A percentile compares a stretch with the other conserved stretches of the same genome.
Evolutionary conservation across 1,140 invertebrate species (phyloP).

Genomic region (Drosophila arawakana): DNA sequence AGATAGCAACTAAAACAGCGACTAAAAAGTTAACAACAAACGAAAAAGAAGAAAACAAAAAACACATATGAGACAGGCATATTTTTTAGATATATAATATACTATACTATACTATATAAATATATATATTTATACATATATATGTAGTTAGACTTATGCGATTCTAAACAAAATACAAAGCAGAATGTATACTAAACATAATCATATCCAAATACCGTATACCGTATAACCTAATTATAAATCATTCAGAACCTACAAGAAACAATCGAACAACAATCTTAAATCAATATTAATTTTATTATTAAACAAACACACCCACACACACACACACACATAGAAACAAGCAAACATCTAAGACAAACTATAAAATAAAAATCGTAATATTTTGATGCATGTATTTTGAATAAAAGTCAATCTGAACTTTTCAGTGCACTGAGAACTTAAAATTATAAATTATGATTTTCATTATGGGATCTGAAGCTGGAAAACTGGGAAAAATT

Average conservation of each 20-base stretch:
- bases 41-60: not conserved
- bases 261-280: slow-evolving; percentile 41
- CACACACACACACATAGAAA: slow-evolving; percentile 12
- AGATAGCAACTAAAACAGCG: slow-evolving; percentile 44
- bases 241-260: not conserved
- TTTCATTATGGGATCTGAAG: not conserved
- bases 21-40: slow-evolving; percentile 58
- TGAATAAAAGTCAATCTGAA: slow-evolving; percentile 66
- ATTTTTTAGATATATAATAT: slow-evolving; percentile 59
- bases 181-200: slow-evolving; percentile 11
- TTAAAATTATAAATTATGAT: not conserved
- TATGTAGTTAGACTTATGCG: slow-evolving; percentile 29
- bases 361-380: slow-evolving; percentile 11
- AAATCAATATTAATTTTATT: slow-evolving; percentile 31
- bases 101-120: slow-evolving; percentile 4
- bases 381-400: slow-evolving; percentile 79
- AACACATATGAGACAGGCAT: slow-evolving; percentile 45
- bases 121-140: slow-evolving; percentile 12
- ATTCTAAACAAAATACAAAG: not conserved
- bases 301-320: slow-evolving; percentile 18
- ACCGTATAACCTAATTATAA: slow-evolving; percentile 6
- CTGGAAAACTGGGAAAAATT: no score
- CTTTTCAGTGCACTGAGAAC: slow-evolving; percentile 32
- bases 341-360: slow-evolving; percentile 19
- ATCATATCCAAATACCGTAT: slow-evolving; percentile 15